Percentiles rank a stretch among this genome's conserved stretches.
phyloP scores from a whole-genome alignment of 2,797 vertebrate genomes.

The Acanthurus tractus region DNA sequence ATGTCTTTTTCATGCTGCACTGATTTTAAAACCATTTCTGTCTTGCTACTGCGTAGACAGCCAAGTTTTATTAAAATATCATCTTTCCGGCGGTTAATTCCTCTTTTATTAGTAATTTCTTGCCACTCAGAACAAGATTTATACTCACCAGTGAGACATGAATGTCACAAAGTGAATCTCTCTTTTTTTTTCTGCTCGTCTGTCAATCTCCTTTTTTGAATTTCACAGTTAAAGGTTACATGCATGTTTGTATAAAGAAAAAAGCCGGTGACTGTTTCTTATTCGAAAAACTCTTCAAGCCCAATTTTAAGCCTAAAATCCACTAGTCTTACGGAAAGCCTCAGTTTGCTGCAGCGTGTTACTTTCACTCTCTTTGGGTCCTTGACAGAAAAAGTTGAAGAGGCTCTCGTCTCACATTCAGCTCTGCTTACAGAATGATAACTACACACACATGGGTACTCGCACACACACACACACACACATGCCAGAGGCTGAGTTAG shows the following conservation, averaged over 20 bases:
- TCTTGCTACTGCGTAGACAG: no score
- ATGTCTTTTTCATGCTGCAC: no score
- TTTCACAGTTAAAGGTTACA: background rate
- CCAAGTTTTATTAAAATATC: no score
- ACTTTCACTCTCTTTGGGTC: conserved; percentile 52
- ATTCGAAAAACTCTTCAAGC: conserved; percentile 23
- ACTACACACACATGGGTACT: conserved; percentile 50
- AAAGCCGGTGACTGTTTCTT: conserved; percentile 7
- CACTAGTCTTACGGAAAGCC: conserved; percentile 25
- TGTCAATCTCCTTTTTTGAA: background rate
- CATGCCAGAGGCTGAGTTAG: conserved; percentile 44
- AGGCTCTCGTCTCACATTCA: conserved; percentile 59
- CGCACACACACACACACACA: conserved; percentile 37
- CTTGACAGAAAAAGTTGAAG: conserved; percentile 52
- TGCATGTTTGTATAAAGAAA: conserved; percentile 5
- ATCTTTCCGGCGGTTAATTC: no score
- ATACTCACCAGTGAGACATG: background rate
- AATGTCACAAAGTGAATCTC: background rate
- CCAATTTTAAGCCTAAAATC: conserved; percentile 38
- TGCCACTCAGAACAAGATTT: background rate
- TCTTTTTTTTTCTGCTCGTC: background rate
- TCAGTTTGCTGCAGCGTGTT: conserved; percentile 37
- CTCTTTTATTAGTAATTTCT: background rate
- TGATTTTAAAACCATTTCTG: no score
- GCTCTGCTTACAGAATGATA: conserved; percentile 71